phyloP scores from a whole-genome alignment of 2,888 invertebrate species.

The Sclerodermus sp. region DNA sequence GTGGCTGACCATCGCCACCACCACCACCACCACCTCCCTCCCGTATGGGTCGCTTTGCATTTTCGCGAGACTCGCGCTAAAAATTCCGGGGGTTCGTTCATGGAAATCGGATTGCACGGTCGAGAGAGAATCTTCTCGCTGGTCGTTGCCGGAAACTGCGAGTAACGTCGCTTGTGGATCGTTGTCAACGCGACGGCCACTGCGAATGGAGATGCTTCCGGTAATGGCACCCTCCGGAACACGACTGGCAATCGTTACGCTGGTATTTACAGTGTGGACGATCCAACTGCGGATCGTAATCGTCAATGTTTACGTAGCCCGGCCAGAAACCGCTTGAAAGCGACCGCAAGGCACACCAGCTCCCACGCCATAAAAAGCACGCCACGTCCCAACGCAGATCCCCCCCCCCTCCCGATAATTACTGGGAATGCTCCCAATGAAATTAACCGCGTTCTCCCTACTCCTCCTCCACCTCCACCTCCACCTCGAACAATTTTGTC shows the following conservation, averaged over 20 bases:
- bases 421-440: too few species aligned
- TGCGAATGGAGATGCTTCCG: conserved; percentile 19
- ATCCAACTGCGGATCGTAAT: conserved; percentile 13
- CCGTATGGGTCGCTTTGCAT: conserved; percentile 16
- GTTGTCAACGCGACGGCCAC: conserved; percentile 17
- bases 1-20: too few species aligned
- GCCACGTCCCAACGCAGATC: too few species aligned
- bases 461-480: too few species aligned
- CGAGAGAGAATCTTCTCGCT: conserved; percentile 3
- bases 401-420: too few species aligned
- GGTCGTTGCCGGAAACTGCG: conserved; percentile 22
- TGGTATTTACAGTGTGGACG: conserved; percentile 14
- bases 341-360: too few species aligned
- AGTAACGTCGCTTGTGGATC: conserved; percentile 15
- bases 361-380: too few species aligned
- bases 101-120: conserved; percentile 14
- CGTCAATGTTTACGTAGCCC: conserved; percentile 1
- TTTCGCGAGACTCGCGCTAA: conserved; percentile 9
- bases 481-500: too few species aligned
- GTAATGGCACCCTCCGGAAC: conserved; percentile 12
- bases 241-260: conserved; percentile 11
- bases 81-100: conserved; percentile 17
- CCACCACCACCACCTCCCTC: too few species aligned
- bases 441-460: too few species aligned
- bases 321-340: too few species aligned